Base-by-base conservation (phyloP, 2,797 vertebrate species). In the Lycodopsis pacificus region DNA sequence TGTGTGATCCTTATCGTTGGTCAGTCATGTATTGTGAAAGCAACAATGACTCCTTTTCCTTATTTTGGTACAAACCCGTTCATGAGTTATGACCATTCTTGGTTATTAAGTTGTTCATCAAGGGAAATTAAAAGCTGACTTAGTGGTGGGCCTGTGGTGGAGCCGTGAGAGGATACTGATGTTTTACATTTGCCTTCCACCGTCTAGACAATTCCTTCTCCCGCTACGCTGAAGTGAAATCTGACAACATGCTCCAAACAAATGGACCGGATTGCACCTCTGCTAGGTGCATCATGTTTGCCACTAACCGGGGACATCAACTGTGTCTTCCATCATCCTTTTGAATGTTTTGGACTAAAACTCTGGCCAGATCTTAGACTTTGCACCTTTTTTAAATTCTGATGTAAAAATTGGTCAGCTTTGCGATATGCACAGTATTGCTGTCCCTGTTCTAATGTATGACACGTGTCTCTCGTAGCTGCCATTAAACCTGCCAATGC, bases 101-200 rank as follows among this genome's bases (percentile, higher is more conserved):
- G 14, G 34, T 53, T 46, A 46, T n/a, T 38, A 27, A 49, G 17
- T 51, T 13, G 27, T 63, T 79, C 48, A 64, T 73, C 63, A 3
- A 42, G 81, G 65, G 73, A 77, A 80, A 73, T 84, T 61, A 83
- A 69, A 75, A 83, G 51, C 30, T 34, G 19, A 62, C 72, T 46
- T 40, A 36, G 17, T 38, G 14, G n/a, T 20, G 12, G 6, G 25
- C 46, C 53, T 59, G 14, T 42, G 51, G 42, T 49, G 34, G 20
- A 46, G 22, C 7, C 72, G 27, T 9, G 44, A 54, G 4, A 38
- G 30, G 30, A 7, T 0, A 7, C 30, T 51, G 36, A 67, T 62
- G 63, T 44, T 25, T 20, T 49, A 30, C 54, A 62, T 66, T 67
- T 54, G 42, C 15, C 30, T 58, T 56, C 49, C 4, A 40, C 15